Evolutionary conservation across 2,888 invertebrate species (phyloP).

Genomic region (Trisateles emortualis): DNA sequence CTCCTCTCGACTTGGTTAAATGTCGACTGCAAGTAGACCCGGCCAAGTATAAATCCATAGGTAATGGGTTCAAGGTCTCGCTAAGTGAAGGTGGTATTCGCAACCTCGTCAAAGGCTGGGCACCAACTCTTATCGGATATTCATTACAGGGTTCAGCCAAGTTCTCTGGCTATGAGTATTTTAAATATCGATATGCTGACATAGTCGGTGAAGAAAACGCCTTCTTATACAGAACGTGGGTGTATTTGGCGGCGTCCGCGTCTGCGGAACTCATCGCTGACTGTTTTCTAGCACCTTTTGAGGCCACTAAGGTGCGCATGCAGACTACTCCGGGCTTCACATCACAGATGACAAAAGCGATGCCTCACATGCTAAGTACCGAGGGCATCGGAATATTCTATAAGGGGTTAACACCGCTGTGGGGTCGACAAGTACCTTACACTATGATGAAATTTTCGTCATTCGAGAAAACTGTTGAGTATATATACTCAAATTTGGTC

Average conservation of each 20-base stretch:
- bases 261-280: conserved; percentile 96
- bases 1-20: conserved; percentile 95
- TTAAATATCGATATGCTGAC: conserved; percentile 92
- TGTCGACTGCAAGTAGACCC: conserved; percentile 94
- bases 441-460: conserved; percentile 98
- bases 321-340: conserved; percentile 93
- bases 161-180: conserved; percentile 95
- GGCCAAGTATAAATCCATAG: conserved; percentile 92
- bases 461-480: conserved; percentile 95
- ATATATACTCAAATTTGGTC: conserved; percentile 89
- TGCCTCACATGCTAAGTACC: conserved; percentile 91
- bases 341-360: conserved; percentile 89
- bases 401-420: conserved; percentile 94
- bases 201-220: conserved; percentile 92
- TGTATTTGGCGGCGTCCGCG: conserved; percentile 94
- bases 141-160: conserved; percentile 91
- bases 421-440: conserved; percentile 95
- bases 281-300: conserved; percentile 91
- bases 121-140: conserved; percentile 95
- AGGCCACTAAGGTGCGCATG: conserved; percentile 93
- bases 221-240: conserved; percentile 92
- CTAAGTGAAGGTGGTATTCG: conserved; percentile 90
- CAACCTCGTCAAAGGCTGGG: conserved; percentile 95
- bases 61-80: conserved; percentile 92
- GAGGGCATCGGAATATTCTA: conserved; percentile 94